phyloP scores from a whole-genome alignment of 2,797 vertebrate genomes.

The Sebastes matsubarae region DNA sequence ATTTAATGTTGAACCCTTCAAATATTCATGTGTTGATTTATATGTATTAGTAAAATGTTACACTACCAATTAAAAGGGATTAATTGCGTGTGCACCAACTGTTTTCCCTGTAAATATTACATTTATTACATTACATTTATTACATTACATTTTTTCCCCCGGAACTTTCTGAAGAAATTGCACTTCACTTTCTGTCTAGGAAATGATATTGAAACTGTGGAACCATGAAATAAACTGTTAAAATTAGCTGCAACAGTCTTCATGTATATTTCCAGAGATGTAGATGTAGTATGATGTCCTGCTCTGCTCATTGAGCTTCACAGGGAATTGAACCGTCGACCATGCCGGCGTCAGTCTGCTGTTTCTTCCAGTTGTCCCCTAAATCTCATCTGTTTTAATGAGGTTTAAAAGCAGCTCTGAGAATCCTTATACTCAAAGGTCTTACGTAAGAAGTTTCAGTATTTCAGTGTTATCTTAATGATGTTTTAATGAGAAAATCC shows the following conservation, averaged over 20 bases:
- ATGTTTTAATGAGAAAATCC: conserved; percentile 42
- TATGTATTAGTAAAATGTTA: not conserved
- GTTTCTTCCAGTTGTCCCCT: not conserved
- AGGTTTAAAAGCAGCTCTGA: not conserved
- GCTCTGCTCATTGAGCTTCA: not conserved
- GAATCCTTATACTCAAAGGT: conserved; percentile 34
- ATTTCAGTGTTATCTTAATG: not conserved
- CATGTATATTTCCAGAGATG: not conserved
- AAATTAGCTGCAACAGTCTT: not conserved
- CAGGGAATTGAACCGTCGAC: not conserved
- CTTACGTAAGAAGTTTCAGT: not conserved
- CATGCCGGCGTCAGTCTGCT: not conserved
- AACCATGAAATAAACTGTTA: not conserved
- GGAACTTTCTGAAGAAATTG: not conserved
- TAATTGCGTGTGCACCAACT: not conserved
- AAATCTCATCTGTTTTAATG: conserved; percentile 7
- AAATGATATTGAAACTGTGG: not conserved
- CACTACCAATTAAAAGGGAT: not conserved
- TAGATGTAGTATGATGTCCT: not conserved
- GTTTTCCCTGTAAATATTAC: not conserved
- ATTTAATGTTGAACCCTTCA: not conserved
- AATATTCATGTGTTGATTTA: not conserved
- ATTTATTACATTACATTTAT: too few relatives aligned
- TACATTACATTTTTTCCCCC: not conserved
- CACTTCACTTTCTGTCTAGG: not conserved